These are phyloP conservation scores for Procavia capensis DNA, from an alignment of 2,113 vertebrate genomes.

Conservation along the genomic window DNA sequence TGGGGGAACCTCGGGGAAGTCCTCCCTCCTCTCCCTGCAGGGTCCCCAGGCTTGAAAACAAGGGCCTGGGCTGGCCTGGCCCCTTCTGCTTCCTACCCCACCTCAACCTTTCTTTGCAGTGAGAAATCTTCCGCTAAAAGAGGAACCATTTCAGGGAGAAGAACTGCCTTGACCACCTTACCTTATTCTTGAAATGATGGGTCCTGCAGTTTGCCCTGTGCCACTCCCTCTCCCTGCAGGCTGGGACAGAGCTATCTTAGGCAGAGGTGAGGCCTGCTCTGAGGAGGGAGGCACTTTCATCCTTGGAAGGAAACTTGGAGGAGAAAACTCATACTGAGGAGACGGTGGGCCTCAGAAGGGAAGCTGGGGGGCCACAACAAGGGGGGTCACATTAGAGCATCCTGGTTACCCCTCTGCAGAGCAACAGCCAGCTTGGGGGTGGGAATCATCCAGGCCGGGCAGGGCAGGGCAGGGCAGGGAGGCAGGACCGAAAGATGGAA, in stretches of 20 bases:
- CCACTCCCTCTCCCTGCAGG: fast-evolving
- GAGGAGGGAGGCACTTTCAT: not conserved
- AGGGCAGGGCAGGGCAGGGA: not conserved
- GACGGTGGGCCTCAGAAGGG: not conserved
- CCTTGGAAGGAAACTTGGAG: not conserved
- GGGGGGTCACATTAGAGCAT: not conserved
- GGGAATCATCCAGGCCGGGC: not conserved
- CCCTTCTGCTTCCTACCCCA: not conserved
- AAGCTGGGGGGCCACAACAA: not conserved
- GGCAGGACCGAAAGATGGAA: not conserved
- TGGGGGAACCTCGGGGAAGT: not conserved
- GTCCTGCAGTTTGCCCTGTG: no score
- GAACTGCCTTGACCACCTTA: not conserved
- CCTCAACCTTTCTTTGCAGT: not conserved
- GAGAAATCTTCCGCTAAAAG: not conserved
- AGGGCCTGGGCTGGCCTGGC: not conserved
- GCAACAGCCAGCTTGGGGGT: not conserved
- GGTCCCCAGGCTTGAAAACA: not conserved
- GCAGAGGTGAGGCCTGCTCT: not conserved
- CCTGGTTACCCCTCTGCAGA: not conserved
- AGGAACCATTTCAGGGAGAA: not conserved
- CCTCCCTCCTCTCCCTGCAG: not conserved
- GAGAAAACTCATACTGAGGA: not conserved
- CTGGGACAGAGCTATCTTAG: not conserved
- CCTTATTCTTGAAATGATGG: not conserved